Base-by-base conservation (phyloP, 1,140 invertebrate species). In the Stenopsyche tienmushanensis region DNA sequence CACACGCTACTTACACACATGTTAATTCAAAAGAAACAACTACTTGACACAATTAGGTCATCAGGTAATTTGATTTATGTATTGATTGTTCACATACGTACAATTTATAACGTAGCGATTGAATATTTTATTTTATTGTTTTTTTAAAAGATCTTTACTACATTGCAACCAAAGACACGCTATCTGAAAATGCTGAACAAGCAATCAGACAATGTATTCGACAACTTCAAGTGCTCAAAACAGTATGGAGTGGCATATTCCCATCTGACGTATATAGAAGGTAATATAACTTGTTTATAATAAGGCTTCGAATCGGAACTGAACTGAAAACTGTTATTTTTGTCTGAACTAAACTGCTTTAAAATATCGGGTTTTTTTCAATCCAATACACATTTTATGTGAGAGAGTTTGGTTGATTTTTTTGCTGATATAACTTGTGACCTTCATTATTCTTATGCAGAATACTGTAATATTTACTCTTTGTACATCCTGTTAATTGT, bases 161-260 rank as follows among this genome's bases (percentile, higher is more conserved):
- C 74, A 74, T 82, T 76, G 74, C 80, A 5, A 78, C 79, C 1
- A 80, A 80, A 57, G 79, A 82, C 49, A 77, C 85, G 58, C 73
- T 91, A 50, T 81, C 86, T 21, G 78, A 83, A 1, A 82, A 79
- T 20, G 87, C 88, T 0, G 87, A 94, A 73, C 86, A 88, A 72
- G 83, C 87, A 17, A 75, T 96, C 3, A 82, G 90, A 18, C 91
- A 95, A 75, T 93, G 91, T 73, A 80, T 95, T 24, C 83, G 91
- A 47, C 92, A 95, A 76, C 78, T 96, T 60, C 87, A 90, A 73
- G 80, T 94, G 62, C 76, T 97, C 1, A 90, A 91, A 79, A 92
- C 90, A 62, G 89, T 96, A 0, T 97, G 94, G 94, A 81, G 88
- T 44, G 83, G 87, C 63, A 85, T 92, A 1, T 82, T 93, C 49